Conservation (phyloP, 1,140 invertebrate genomes). For the Neoseiulus cucumeris region DNA sequence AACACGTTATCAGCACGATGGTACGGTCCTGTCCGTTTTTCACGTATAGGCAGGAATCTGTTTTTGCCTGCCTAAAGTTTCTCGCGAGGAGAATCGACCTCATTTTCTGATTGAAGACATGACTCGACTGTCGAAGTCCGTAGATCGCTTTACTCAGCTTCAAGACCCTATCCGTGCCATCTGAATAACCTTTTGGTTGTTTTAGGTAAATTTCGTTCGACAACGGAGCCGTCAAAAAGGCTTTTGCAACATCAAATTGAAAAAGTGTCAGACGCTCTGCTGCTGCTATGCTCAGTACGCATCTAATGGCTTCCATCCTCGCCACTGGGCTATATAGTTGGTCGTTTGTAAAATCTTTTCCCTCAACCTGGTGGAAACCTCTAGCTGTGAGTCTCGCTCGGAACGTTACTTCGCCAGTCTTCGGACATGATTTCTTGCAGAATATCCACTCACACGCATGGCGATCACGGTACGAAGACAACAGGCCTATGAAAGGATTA, state of each 20-base stretch:
- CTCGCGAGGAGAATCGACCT: too few species aligned
- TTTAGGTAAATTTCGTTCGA: neutral
- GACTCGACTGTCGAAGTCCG: too few species aligned
- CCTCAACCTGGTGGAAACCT: neutral
- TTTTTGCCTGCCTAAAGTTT: neutral
- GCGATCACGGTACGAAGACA: too few species aligned
- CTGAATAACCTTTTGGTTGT: neutral
- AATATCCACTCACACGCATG: too few species aligned
- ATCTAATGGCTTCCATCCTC: too few species aligned
- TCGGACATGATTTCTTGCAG: neutral
- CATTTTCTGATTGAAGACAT: too few species aligned
- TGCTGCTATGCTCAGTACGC: neutral
- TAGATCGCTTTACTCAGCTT: neutral
- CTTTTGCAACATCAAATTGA: neutral
- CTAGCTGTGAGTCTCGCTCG: too few species aligned
- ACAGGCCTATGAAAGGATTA: too few species aligned
- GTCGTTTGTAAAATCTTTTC: neutral
- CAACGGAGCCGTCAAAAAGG: neutral
- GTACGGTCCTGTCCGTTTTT: neutral
- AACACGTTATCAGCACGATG: too few species aligned
- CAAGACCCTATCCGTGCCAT: neutral
- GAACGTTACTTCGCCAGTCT: too few species aligned
- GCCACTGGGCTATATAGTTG: neutral
- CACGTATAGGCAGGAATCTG: neutral
- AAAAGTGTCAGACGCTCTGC: neutral